A percentile compares a stretch with the other conserved stretches of the same genome.
These are phyloP conservation scores for Drepanosiphum platanoidis DNA, from an alignment of 2,888 invertebrate species.

Conservation along the genomic window DNA sequence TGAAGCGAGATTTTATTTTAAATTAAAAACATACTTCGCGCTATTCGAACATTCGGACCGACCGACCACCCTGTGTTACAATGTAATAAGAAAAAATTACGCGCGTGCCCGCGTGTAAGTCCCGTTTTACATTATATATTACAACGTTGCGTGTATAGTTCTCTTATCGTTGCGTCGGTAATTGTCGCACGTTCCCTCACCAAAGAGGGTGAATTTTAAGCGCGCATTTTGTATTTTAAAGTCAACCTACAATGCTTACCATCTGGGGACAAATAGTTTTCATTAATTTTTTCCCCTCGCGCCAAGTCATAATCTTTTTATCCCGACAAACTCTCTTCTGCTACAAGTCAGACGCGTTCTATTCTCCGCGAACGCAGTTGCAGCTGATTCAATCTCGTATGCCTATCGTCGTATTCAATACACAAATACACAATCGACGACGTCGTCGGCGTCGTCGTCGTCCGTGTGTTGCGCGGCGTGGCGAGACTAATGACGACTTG, in stretches of 20 bases:
- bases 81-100: background rate
- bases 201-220: constrained; percentile 33
- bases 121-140: background rate
- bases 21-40: too few relatives aligned
- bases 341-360: background rate
- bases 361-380: background rate
- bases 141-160: constrained; percentile 35
- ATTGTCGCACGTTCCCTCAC: background rate
- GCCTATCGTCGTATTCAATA: background rate
- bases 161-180: constrained; percentile 47
- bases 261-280: background rate
- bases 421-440: constrained; percentile 2
- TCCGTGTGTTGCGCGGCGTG: background rate
- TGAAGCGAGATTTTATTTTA: too few relatives aligned
- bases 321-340: background rate
- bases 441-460: background rate
- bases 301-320: background rate
- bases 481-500: constrained; percentile 28
- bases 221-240: constrained; percentile 26
- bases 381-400: background rate
- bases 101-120: background rate
- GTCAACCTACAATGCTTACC: background rate
- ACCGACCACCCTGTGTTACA: constrained; percentile 10
- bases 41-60: background rate
- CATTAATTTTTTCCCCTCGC: background rate